These are phyloP conservation scores for Bactericera cockerelli DNA, from an alignment of 1,140 invertebrate genomes.

Conservation along the genomic window DNA sequence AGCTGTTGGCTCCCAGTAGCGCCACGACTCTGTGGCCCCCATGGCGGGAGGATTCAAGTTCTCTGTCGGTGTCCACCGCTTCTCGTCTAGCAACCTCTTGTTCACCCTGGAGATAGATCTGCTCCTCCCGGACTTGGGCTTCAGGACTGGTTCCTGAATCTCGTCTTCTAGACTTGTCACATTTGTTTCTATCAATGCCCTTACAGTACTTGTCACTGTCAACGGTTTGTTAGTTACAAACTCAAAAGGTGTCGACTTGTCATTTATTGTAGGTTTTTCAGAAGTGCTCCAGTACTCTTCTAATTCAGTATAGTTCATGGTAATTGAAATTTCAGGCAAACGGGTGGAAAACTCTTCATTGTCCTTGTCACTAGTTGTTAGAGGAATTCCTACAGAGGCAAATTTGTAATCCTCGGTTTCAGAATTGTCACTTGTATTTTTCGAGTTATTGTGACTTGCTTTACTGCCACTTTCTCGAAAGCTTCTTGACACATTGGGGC, in stretches of 20 bases:
- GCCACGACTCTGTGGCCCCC: constrained; percentile 20
- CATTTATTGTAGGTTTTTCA: constrained; percentile 14
- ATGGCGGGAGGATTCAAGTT: constrained; percentile 20
- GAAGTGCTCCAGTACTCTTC: constrained; percentile 12
- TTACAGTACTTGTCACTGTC: constrained; percentile 28
- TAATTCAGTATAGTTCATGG: not conserved
- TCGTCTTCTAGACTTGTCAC: constrained; percentile 12
- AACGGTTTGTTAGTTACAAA: constrained; percentile 13
- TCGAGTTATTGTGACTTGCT: not conserved
- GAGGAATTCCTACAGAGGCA: not conserved
- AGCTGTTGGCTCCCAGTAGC: constrained; percentile 17
- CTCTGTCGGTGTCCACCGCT: constrained; percentile 10
- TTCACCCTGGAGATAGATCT: not conserved
- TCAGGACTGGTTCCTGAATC: constrained; percentile 18
- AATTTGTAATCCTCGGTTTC: not conserved
- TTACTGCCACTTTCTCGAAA: constrained; percentile 7
- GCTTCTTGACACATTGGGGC: not conserved
- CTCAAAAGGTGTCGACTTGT: not conserved
- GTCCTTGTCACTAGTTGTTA: constrained; percentile 11
- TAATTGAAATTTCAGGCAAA: constrained; percentile 18
- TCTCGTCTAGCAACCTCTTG: not conserved
- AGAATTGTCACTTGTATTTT: not conserved
- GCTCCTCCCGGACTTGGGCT: constrained; percentile 8
- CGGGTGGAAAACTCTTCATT: constrained; percentile 20
- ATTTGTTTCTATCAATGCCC: constrained; percentile 28